Evolutionary conservation across 1,140 invertebrate species (phyloP).

Genomic region (Lasaia peninsularis): DNA sequence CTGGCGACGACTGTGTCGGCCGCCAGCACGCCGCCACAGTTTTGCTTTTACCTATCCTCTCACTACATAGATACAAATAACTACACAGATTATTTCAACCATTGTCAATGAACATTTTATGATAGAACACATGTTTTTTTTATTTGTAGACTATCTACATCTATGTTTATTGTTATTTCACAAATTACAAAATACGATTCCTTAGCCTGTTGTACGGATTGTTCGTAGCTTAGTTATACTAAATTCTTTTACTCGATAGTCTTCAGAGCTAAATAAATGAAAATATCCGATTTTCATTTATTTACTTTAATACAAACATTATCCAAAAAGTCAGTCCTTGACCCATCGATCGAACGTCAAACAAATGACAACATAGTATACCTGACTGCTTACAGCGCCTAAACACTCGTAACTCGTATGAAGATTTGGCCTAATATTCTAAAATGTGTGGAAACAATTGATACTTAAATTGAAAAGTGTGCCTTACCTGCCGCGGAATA

Average conservation of each 20-base stretch:
- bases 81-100: neutral
- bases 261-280: neutral
- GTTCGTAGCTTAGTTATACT: too few relatives aligned
- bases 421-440: neutral
- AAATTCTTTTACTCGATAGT: too few relatives aligned
- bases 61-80: constrained; percentile 6
- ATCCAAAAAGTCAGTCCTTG: constrained; percentile 20
- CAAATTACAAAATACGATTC: neutral
- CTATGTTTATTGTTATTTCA: neutral
- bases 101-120: neutral
- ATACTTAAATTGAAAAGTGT: constrained; percentile 13
- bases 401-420: neutral
- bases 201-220: too few relatives aligned
- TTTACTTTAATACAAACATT: neutral
- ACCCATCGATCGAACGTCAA: constrained; percentile 31
- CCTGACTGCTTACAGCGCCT: constrained; percentile 1
- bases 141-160: neutral
- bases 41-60: constrained; percentile 29
- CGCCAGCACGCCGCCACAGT: constrained; percentile 61
- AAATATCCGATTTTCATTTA: neutral
- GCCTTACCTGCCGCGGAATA: constrained; percentile 57
- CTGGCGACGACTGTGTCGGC: constrained; percentile 64
- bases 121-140: neutral
- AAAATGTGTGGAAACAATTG: neutral
- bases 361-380: constrained; percentile 21